phyloP scores from a whole-genome alignment of 2,888 invertebrate genomes.

The Lasioglossum zephyrum region DNA sequence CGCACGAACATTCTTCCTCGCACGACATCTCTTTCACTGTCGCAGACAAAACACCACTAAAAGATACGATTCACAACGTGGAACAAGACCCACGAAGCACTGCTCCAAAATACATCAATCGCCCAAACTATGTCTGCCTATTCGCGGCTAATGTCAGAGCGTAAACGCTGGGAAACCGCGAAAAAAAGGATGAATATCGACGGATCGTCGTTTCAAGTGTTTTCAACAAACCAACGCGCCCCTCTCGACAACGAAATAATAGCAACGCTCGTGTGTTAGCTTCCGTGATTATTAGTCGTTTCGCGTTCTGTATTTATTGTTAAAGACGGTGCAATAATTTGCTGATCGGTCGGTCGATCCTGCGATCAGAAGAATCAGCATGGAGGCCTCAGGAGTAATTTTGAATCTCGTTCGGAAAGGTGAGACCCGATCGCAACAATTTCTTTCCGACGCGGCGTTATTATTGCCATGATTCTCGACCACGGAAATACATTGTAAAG shows the following conservation, averaged over 20 bases:
- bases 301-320: constrained; percentile 64
- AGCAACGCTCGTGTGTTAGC: constrained; percentile 63
- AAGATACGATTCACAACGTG: neutral
- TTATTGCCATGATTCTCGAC: constrained; percentile 24
- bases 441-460: neutral
- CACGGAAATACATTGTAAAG: constrained; percentile 8
- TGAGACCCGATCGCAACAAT: constrained; percentile 30
- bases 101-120: neutral
- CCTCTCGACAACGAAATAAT: constrained; percentile 66
- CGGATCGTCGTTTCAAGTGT: constrained; percentile 70
- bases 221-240: constrained; percentile 73
- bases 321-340: constrained; percentile 56
- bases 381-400: constrained; percentile 56
- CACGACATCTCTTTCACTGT: constrained; percentile 4
- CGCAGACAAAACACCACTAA: neutral
- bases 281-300: constrained; percentile 66
- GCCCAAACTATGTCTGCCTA: neutral
- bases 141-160: constrained; percentile 35
- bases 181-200: constrained; percentile 52
- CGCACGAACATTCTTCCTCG: constrained; percentile 28
- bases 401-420: constrained; percentile 60
- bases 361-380: neutral
- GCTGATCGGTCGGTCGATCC: neutral
- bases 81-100: neutral
- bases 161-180: neutral